Conservation (phyloP, 2,113 vertebrate species). For the Psammodynastes pulverulentus region DNA sequence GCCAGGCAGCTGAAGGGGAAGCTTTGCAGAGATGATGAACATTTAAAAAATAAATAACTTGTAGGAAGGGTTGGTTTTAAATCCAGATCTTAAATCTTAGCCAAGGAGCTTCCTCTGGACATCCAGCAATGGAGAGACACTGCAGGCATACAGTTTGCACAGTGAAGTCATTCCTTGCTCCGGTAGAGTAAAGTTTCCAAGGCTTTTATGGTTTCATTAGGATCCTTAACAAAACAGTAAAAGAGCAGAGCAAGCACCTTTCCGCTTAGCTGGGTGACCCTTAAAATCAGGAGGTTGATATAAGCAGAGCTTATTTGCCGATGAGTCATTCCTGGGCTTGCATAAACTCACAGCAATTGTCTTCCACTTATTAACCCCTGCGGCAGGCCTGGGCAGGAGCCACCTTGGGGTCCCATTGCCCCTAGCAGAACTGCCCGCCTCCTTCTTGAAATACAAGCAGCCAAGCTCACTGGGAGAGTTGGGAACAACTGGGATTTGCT, state of each 20-base stretch:
- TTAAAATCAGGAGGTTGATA: not conserved
- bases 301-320: not conserved
- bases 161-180: not conserved
- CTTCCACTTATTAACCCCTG: not conserved
- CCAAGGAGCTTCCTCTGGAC: not conserved
- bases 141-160: not conserved
- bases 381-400: not conserved
- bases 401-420: not conserved
- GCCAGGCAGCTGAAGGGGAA: not conserved
- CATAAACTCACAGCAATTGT: not conserved
- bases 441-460: not conserved
- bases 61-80: not conserved
- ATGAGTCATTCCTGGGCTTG: not conserved
- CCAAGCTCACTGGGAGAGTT: not conserved
- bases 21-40: not conserved
- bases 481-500: not conserved
- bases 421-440: not conserved
- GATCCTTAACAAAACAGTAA: not conserved
- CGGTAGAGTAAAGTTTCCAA: not conserved
- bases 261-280: too few relatives aligned
- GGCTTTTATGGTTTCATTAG: not conserved
- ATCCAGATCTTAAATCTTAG: not conserved
- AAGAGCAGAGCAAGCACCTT: not conserved
- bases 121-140: not conserved
- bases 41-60: not conserved